phyloP scores from a whole-genome alignment of 2,113 vertebrate genomes.

The Taxidea taxus region DNA sequence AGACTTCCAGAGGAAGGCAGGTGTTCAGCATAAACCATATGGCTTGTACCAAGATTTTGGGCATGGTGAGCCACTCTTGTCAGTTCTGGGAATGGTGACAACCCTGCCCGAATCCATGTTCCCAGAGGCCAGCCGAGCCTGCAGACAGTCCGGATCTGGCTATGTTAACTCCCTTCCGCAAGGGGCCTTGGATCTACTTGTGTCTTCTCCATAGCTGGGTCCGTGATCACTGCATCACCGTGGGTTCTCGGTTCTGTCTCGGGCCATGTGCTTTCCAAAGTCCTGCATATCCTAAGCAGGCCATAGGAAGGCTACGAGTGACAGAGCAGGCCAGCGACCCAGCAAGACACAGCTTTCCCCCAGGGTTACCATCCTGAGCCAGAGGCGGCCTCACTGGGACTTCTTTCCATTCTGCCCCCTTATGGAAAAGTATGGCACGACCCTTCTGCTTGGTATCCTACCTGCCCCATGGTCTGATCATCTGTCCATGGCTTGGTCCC shows the following conservation, averaged over 20 bases:
- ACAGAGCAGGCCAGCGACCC: not conserved
- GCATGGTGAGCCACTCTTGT: not conserved
- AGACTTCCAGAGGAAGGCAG: not conserved
- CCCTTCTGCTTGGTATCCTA: not conserved
- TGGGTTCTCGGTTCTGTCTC: not conserved
- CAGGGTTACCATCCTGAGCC: not conserved
- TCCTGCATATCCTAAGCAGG: not conserved
- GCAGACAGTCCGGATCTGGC: not conserved
- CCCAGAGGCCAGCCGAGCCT: not conserved
- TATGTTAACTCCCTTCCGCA: not conserved
- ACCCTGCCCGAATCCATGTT: not conserved
- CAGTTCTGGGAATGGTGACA: not conserved
- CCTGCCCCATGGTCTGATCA: not conserved
- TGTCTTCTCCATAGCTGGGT: not conserved
- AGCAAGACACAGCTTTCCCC: not conserved
- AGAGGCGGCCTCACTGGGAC: not conserved
- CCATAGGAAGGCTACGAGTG: not conserved
- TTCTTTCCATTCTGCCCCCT: not conserved
- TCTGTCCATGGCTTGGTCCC: not conserved
- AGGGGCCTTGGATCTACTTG: not conserved
- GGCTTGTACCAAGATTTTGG: not conserved
- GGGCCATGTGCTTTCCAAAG: not conserved
- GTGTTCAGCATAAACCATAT: not conserved
- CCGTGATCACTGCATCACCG: not conserved
- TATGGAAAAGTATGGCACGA: not conserved